Evolutionary conservation across 2,113 vertebrate genomes (phyloP).

Genomic region (Albula glossodonta): DNA sequence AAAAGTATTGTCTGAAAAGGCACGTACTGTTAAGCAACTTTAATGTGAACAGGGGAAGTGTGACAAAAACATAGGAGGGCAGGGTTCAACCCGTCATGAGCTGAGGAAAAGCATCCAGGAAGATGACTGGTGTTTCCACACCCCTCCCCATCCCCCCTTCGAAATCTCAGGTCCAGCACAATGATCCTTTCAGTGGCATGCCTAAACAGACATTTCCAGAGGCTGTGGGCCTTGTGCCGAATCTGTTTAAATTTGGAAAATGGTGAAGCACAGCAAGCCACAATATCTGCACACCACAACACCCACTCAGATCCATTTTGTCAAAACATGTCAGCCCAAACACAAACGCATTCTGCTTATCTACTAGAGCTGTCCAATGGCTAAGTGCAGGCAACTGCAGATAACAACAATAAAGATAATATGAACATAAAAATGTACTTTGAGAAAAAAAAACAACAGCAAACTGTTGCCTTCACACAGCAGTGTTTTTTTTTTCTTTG

Average conservation of each 20-base stretch:
- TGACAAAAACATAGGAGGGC: neutral
- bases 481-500: neutral
- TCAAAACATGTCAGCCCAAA: neutral
- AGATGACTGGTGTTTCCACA: neutral
- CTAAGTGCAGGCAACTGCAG: neutral
- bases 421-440: neutral
- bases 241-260: constrained; percentile 2
- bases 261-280: neutral
- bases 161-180: neutral
- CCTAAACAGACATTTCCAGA: neutral
- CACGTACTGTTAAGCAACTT: neutral
- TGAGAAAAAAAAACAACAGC: neutral
- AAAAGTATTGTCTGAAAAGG: neutral
- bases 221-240: neutral
- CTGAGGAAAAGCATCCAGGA: constrained; percentile 1
- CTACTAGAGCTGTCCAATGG: neutral
- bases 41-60: neutral
- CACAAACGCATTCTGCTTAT: neutral
- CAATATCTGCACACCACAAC: neutral
- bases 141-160: neutral
- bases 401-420: neutral
- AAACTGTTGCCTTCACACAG: neutral
- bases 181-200: constrained; percentile 27
- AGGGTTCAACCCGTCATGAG: neutral
- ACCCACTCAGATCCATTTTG: constrained; percentile 6